These are phyloP conservation scores for Lasiurus cinereus DNA, from an alignment of 2,113 vertebrate genomes.

Conservation along the genomic window DNA sequence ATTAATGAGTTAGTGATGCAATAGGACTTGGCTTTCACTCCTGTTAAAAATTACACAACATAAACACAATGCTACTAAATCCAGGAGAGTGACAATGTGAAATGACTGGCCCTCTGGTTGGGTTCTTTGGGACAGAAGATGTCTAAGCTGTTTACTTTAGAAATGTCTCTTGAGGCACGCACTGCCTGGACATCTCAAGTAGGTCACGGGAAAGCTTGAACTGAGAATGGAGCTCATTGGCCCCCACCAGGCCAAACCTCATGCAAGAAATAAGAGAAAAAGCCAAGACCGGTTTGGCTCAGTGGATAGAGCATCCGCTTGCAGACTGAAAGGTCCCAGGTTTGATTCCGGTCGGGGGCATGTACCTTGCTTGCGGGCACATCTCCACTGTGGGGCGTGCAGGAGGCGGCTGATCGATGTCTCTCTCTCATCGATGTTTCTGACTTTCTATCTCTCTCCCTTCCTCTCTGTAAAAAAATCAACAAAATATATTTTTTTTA, in stretches of 20 bases:
- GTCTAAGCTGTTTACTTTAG: background rate
- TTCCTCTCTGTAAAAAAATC: no score
- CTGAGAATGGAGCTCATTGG: background rate
- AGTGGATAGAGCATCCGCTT: no score
- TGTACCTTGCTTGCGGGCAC: no score
- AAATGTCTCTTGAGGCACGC: background rate
- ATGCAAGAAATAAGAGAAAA: background rate
- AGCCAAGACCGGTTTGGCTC: no score
- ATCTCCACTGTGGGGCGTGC: no score
- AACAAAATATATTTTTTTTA: no score
- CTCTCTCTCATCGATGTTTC: no score
- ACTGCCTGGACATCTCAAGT: constrained; percentile 23
- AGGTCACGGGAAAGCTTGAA: background rate
- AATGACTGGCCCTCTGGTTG: background rate
- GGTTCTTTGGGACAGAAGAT: constrained; percentile 7
- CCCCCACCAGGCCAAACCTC: background rate
- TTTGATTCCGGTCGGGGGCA: no score
- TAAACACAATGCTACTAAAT: constrained; percentile 53
- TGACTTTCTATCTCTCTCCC: no score
- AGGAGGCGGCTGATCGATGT: no score
- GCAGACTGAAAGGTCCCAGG: no score
- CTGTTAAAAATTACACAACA: constrained; percentile 45
- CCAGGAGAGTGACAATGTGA: constrained; percentile 34
- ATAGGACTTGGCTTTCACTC: background rate
- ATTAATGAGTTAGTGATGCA: background rate